Conservation (phyloP, 2,113 vertebrate genomes). For the Zosterops pallidus region DNA sequence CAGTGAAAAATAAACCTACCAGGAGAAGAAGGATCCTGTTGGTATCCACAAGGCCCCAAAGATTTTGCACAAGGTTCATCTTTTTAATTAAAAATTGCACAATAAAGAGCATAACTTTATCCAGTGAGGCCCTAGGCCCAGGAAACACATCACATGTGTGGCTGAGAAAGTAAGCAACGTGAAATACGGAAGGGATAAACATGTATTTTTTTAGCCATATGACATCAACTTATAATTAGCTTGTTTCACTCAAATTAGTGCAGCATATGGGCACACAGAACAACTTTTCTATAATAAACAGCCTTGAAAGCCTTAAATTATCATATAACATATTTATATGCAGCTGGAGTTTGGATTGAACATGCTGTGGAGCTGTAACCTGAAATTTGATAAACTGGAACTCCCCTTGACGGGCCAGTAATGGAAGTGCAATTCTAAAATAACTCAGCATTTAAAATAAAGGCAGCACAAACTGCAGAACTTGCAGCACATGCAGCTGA, state of each 20-base stretch:
- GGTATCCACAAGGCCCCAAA: not conserved
- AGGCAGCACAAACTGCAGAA: not conserved
- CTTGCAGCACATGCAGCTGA: not conserved
- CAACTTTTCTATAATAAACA: slow-evolving; percentile 44
- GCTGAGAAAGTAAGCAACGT: not conserved
- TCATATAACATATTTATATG: not conserved
- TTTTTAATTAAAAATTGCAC: not conserved
- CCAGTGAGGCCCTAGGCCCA: not conserved
- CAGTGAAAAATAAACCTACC: not conserved
- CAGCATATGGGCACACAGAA: not conserved
- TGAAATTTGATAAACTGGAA: not conserved
- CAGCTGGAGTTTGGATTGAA: not conserved
- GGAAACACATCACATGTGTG: not conserved
- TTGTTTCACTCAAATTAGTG: slow-evolving; percentile 11
- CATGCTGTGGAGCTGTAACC: not conserved
- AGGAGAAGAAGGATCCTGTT: not conserved
- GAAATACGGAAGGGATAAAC: not conserved
- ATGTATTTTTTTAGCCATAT: slow-evolving; percentile 52
- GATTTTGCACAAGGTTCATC: not conserved
- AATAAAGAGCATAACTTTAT: not conserved
- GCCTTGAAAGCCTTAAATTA: not conserved
- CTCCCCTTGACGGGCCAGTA: not conserved
- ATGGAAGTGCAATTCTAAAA: not conserved
- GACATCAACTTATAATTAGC: slow-evolving; percentile 64
- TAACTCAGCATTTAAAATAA: not conserved